Evolutionary conservation across 2,113 vertebrate genomes (phyloP).

Genomic region (Triplophysa siluroides): DNA sequence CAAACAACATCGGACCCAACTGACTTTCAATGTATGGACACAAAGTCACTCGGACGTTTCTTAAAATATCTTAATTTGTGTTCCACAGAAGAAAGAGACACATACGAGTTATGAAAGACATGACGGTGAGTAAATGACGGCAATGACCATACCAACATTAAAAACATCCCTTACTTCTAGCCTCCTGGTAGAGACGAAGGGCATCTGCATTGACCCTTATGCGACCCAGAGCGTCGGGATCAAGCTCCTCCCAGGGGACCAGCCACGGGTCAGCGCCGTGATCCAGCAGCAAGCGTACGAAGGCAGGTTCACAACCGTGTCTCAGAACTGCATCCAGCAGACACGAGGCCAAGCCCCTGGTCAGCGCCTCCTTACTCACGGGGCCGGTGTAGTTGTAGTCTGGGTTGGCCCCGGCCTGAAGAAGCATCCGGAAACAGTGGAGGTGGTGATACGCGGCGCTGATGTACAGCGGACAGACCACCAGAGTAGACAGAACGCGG

Average conservation of each 20-base stretch:
- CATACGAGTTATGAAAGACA: too few species aligned
- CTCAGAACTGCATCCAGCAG: constrained; percentile 88
- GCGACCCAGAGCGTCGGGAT: constrained; percentile 71
- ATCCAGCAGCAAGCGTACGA: constrained; percentile 84
- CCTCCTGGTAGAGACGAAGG: constrained; percentile 81
- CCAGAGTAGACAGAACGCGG: constrained; percentile 85
- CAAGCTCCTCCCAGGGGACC: constrained; percentile 79
- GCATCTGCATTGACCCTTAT: constrained; percentile 85
- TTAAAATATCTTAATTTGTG: too few species aligned
- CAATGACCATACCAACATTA: background rate
- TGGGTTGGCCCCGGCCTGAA: constrained; percentile 88
- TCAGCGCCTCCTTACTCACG: constrained; percentile 79
- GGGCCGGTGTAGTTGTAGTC: constrained; percentile 91
- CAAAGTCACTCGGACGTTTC: too few species aligned
- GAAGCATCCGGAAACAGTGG: constrained; percentile 85
- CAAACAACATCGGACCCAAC: too few species aligned
- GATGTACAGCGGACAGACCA: constrained; percentile 92
- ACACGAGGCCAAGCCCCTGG: constrained; percentile 83
- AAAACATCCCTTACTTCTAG: constrained; percentile 78
- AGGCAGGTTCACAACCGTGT: constrained; percentile 84
- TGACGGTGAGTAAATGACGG: too few species aligned
- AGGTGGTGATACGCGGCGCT: constrained; percentile 93
- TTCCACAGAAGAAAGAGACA: too few species aligned
- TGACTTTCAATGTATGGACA: too few species aligned
- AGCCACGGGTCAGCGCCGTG: constrained; percentile 86